Evolutionary conservation across 2,888 invertebrate species (phyloP).

Genomic region (Epinotia brunnichana): DNA sequence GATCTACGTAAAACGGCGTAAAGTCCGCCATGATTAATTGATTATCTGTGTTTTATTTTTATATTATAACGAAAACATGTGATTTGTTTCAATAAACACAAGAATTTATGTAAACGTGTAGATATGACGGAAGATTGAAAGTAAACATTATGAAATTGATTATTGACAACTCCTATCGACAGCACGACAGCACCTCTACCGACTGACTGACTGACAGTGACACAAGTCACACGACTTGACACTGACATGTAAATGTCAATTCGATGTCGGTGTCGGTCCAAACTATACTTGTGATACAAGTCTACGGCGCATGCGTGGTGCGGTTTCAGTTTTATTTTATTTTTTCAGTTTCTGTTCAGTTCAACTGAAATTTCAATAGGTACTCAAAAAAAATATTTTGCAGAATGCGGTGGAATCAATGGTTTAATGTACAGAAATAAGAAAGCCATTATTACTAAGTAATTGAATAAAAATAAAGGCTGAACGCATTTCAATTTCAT

Average conservation of each 20-base stretch:
- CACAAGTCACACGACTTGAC: neutral
- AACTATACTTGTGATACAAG: neutral
- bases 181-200: neutral
- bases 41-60: neutral
- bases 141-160: conserved; percentile 7
- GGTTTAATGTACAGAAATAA: no score
- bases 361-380: no score
- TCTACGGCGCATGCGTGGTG: no score
- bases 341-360: no score
- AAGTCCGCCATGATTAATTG: conserved; percentile 55
- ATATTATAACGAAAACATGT: neutral
- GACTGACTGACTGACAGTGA: neutral
- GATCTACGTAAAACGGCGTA: conserved; percentile 87
- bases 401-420: no score
- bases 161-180: neutral
- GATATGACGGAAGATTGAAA: neutral
- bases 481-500: no score
- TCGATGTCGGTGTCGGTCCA: neutral
- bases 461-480: no score
- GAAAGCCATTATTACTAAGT: no score
- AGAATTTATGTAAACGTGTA: neutral
- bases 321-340: no score
- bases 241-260: neutral
- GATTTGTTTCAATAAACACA: neutral
- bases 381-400: no score